These are phyloP conservation scores for Cecropterus lyciades DNA, from an alignment of 1,140 invertebrate species.

Conservation along the genomic window DNA sequence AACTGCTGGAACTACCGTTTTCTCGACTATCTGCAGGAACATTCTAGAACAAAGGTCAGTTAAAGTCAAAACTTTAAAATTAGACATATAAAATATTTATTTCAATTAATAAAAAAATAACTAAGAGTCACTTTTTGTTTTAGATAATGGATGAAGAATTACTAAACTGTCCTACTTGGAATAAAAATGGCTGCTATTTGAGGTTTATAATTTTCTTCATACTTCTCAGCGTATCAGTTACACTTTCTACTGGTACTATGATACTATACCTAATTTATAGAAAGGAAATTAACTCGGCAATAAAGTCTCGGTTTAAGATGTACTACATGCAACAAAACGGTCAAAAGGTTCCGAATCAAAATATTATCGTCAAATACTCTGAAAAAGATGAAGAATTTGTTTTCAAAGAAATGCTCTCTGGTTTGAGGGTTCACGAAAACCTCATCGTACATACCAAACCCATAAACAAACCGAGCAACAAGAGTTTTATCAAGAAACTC, in stretches of 20 bases:
- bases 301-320: conserved; percentile 43
- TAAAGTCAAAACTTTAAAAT: not conserved
- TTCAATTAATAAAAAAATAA: too few relatives aligned
- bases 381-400: conserved; percentile 71
- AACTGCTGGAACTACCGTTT: conserved; percentile 65
- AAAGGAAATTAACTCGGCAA: conserved; percentile 50
- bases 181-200: conserved; percentile 52
- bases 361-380: conserved; percentile 56
- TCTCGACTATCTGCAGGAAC: conserved; percentile 51
- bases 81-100: too few relatives aligned
- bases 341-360: conserved; percentile 34
- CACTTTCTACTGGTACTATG: conserved; percentile 45
- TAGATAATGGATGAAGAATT: conserved; percentile 58
- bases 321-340: conserved; percentile 36
- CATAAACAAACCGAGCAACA: conserved; percentile 43
- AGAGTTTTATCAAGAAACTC: conserved; percentile 43
- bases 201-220: conserved; percentile 53
- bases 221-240: conserved; percentile 45
- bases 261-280: conserved; percentile 55
- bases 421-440: conserved; percentile 52
- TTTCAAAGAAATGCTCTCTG: conserved; percentile 61
- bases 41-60: conserved; percentile 57
- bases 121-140: conserved; percentile 36
- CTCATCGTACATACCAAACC: conserved; percentile 53
- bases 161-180: conserved; percentile 57